Evolutionary conservation across 2,797 vertebrate genomes (phyloP).

Genomic region (Capromys pilorides): DNA sequence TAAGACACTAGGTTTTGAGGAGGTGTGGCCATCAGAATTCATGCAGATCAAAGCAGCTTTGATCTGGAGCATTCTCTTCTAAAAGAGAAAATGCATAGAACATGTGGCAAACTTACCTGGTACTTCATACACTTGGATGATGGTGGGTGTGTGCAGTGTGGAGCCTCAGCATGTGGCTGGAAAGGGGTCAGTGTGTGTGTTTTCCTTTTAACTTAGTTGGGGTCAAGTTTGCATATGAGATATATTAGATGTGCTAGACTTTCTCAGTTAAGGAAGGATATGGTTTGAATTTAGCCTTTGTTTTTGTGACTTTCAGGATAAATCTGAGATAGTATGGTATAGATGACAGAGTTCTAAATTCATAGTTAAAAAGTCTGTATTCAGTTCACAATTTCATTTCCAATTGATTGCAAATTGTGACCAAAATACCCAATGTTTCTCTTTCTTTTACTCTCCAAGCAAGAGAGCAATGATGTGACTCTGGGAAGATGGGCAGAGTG

Average conservation of each 20-base stretch:
- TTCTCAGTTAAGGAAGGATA: slow-evolving; percentile 9
- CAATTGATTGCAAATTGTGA: slow-evolving; percentile 23
- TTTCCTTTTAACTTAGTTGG: background rate
- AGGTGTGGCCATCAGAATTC: background rate
- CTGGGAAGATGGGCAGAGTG: background rate
- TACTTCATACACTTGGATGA: background rate
- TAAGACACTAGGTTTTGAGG: slow-evolving; percentile 29
- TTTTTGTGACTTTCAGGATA: background rate
- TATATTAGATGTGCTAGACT: background rate
- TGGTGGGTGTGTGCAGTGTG: background rate
- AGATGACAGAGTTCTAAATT: background rate
- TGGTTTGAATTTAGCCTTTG: slow-evolving; percentile 44
- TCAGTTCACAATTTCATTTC: slow-evolving; percentile 24
- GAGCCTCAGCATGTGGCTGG: background rate
- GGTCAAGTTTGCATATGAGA: background rate
- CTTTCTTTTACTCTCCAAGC: background rate
- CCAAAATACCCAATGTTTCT: background rate
- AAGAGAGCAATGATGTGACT: background rate
- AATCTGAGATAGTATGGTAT: slow-evolving; percentile 28
- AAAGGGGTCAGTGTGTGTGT: background rate
- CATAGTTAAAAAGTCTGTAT: background rate
- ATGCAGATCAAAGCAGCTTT: background rate
- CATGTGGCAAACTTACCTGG: background rate
- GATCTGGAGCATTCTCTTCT: background rate
- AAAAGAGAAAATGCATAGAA: background rate